phyloP scores from a whole-genome alignment of 2,888 invertebrate genomes.

The Galerucella pusilla region DNA sequence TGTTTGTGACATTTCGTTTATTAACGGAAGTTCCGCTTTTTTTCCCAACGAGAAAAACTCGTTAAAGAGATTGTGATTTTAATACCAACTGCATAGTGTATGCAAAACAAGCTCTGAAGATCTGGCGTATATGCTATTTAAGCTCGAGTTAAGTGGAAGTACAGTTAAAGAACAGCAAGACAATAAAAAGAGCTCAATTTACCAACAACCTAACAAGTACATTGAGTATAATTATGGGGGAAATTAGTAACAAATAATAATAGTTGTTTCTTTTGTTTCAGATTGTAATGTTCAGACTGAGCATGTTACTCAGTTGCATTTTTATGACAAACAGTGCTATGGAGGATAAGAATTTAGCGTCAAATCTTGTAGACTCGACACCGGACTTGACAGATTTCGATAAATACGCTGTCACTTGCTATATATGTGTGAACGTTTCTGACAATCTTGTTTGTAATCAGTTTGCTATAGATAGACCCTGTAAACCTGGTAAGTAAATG shows the following conservation, averaged over 20 bases:
- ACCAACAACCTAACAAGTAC: too few species aligned
- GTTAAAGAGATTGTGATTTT: not conserved
- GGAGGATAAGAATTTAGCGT: slow-evolving; percentile 52
- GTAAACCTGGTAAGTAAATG: slow-evolving; percentile 65
- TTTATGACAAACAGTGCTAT: slow-evolving; percentile 63
- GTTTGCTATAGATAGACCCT: slow-evolving; percentile 73
- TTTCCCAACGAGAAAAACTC: not conserved
- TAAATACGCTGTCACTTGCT: slow-evolving; percentile 68
- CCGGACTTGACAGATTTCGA: slow-evolving; percentile 57
- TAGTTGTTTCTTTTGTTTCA: slow-evolving; percentile 53
- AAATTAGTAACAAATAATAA: not conserved
- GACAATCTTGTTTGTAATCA: slow-evolving; percentile 74
- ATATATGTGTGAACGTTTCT: slow-evolving; percentile 74
- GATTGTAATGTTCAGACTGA: slow-evolving; percentile 65
- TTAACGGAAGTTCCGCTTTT: not conserved
- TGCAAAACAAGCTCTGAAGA: too few species aligned
- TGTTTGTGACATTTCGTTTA: not conserved
- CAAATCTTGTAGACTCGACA: slow-evolving; percentile 47
- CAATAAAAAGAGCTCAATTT: too few species aligned
- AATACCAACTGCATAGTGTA: too few species aligned
- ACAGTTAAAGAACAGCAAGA: too few species aligned
- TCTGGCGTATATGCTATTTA: too few species aligned
- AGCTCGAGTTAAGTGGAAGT: too few species aligned
- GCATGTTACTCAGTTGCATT: slow-evolving; percentile 65
- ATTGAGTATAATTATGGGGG: not conserved